These are phyloP conservation scores for Portunus trituberculatus DNA, from an alignment of 1,140 invertebrate genomes.

Conservation along the genomic window DNA sequence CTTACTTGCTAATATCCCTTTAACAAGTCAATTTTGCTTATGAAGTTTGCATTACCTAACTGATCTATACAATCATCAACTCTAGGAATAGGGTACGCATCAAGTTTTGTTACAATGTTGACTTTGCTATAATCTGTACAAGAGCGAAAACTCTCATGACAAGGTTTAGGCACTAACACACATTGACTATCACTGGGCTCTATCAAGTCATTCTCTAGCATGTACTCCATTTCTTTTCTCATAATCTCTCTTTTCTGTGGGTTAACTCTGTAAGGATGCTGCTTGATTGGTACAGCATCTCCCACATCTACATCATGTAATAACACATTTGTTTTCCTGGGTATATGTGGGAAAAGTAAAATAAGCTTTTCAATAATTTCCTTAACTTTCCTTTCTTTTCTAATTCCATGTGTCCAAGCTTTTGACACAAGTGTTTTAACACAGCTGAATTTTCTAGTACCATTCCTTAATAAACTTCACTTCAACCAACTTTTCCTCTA, in stretches of 20 bases:
- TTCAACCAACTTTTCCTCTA: too few relatives aligned
- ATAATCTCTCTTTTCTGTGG: slow-evolving; percentile 26
- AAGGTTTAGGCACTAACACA: background rate
- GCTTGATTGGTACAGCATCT: background rate
- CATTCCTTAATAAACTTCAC: too few relatives aligned
- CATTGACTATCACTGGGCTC: background rate
- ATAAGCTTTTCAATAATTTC: too few relatives aligned
- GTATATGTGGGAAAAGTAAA: too few relatives aligned
- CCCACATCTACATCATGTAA: background rate
- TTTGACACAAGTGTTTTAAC: too few relatives aligned
- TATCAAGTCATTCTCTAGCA: slow-evolving; percentile 4
- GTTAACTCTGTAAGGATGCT: background rate
- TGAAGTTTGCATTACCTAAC: background rate
- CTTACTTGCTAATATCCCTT: slow-evolving; percentile 42
- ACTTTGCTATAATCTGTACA: slow-evolving; percentile 21
- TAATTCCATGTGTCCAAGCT: too few relatives aligned
- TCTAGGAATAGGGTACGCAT: background rate
- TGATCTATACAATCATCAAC: slow-evolving; percentile 45
- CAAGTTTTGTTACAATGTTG: background rate
- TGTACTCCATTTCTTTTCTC: background rate
- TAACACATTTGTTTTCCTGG: too few relatives aligned
- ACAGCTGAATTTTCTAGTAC: too few relatives aligned
- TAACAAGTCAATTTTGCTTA: background rate
- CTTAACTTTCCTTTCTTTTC: too few relatives aligned
- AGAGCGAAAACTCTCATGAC: background rate